Percentiles rank a stretch among this genome's conserved stretches.
These are phyloP conservation scores for Drosophila borborema DNA, from an alignment of 2,888 invertebrate species.

Conservation along the genomic window DNA sequence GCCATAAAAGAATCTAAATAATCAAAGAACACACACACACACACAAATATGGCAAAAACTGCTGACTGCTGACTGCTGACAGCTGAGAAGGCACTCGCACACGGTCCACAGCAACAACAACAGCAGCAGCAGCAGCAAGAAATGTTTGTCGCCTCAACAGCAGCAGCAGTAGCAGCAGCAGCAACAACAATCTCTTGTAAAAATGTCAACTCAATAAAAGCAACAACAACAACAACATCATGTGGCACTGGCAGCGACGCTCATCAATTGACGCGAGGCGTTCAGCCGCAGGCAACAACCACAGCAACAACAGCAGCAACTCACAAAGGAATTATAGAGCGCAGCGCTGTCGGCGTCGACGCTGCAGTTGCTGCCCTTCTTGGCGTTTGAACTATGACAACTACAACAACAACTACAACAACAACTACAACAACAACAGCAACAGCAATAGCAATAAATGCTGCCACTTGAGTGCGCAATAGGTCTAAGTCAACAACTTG, in stretches of 20 bases:
- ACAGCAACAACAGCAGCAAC: conserved; percentile 25
- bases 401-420: conserved; percentile 38
- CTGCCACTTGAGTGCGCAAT: conserved; percentile 72
- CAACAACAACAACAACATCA: conserved; percentile 27
- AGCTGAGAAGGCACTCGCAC: conserved; percentile 58
- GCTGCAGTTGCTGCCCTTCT: conserved; percentile 45
- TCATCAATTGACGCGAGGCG: conserved; percentile 54
- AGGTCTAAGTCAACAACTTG: conserved; percentile 23
- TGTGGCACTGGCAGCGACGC: conserved; percentile 33
- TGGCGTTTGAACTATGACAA: conserved; percentile 58
- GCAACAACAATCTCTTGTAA: conserved; percentile 31
- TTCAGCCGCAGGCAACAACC: conserved; percentile 39
- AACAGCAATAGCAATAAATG: conserved; percentile 50
- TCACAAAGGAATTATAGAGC: conserved; percentile 35
- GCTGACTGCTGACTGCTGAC: conserved; percentile 53
- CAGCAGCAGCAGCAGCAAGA: conserved; percentile 45
- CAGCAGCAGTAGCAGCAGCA: conserved; percentile 40
- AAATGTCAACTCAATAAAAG: conserved; percentile 48
- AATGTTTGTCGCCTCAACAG: conserved; percentile 58
- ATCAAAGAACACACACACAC: conserved; percentile 42
- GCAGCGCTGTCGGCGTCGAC: conserved; percentile 42
- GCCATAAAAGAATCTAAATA: conserved; percentile 54
- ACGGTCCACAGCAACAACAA: conserved; percentile 43
- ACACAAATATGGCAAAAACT: conserved; percentile 36
- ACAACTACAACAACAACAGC: conserved; percentile 18